Evolutionary conservation across 2,797 vertebrate genomes (phyloP), one percentile per base, ranked within the genome.

Genomic region (Silurus aristotelis): DNA sequence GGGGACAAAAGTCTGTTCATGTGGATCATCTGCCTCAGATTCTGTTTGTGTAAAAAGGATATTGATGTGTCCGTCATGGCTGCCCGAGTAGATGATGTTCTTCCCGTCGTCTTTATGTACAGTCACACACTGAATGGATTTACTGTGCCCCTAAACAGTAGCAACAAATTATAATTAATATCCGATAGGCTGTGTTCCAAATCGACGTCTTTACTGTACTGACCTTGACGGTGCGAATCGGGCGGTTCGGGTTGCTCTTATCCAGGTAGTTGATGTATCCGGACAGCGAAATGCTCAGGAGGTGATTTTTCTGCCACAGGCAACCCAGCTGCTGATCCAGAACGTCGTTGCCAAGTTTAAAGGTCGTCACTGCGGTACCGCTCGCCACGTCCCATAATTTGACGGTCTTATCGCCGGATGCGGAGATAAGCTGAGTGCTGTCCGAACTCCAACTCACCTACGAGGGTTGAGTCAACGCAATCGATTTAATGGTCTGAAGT

Each of bases 201-300:
- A 2, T 3, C 6, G 4, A 71, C 48, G 48, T 52, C 48, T 52
- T 52, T 1, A 0, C 14, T 63, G 19, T 43, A 15, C 82, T 86
- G 83, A 99, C 98, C 97, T 99, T 99, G 92, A 99, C 88, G 58
- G 94, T 89, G 82, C 96, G 96, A 52, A 97, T 93, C 46, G 97
- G 97, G 2, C 96, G 96, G 92, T 95, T 89, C 19, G 98, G 97
- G 91, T 96, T 98, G 94, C 96, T 98, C 92, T 93, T 97, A 94
- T 99, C 98, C 95, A 99, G 93, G 91, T 99, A 99, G 93, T 98
- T 99, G 94, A 99, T 99, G 92, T 96, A 97, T 73, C 98, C 98
- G 0, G 97, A 97, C 88, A 99, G 91, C 27, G 98, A 99, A 87
- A 99, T 8, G 85, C 95, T 96, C 89, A 99, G 92, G 87, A 99